These are phyloP conservation scores for Furcula furcula DNA, from an alignment of 2,888 invertebrate genomes.

Conservation along the genomic window DNA sequence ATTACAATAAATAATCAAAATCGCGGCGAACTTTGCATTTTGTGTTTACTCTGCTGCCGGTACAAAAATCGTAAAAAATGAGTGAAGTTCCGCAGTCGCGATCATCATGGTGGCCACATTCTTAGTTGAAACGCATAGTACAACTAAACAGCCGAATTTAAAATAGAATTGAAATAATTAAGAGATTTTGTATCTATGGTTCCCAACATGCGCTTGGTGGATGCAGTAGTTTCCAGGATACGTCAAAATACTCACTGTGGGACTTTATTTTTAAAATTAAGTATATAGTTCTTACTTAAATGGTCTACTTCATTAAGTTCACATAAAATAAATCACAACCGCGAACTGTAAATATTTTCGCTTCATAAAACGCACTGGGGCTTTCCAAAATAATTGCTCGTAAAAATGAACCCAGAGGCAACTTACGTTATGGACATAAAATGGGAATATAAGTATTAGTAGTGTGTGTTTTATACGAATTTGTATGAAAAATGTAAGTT, in stretches of 20 bases:
- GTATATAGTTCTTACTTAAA: not conserved
- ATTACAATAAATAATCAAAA: no score
- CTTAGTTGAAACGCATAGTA: no score
- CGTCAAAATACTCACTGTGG: not conserved
- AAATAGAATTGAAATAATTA: no score
- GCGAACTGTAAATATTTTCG: not conserved
- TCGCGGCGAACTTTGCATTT: no score
- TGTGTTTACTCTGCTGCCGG: no score
- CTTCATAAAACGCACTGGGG: constrained; percentile 1
- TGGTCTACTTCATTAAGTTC: no score
- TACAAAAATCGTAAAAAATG: no score
- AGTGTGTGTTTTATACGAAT: no score
- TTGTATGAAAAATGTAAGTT: no score
- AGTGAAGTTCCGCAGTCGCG: no score
- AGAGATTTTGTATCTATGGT: not conserved
- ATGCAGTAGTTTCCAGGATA: not conserved
- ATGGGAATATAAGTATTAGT: not conserved
- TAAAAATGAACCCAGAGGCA: constrained; percentile 1
- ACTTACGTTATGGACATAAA: not conserved
- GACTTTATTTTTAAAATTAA: not conserved
- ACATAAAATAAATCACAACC: not conserved
- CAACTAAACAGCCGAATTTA: no score
- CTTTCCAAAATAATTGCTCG: constrained; percentile 1
- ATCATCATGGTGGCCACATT: no score
- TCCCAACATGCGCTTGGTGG: not conserved